Evolutionary conservation across 37 sponge, comb jelly and placozoan genomes (phyloP).

Genomic region (Spongilla lacustris): DNA sequence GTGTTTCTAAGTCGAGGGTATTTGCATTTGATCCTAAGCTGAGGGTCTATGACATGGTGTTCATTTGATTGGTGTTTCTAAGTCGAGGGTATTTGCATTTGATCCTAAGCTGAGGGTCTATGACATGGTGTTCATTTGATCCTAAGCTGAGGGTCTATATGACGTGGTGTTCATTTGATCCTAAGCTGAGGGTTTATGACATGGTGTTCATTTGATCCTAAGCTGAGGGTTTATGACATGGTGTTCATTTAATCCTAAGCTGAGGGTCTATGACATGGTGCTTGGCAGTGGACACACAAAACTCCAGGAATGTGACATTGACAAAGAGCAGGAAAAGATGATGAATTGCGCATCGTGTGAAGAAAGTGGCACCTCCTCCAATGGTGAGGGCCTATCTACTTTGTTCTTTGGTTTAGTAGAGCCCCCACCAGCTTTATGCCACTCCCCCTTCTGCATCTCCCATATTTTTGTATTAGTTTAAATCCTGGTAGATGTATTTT

Average conservation of each 20-base stretch:
- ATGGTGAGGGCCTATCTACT: background rate
- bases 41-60: background rate
- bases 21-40: background rate
- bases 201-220: background rate
- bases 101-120: background rate
- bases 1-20: no score
- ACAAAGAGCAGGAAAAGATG: constrained; percentile 29
- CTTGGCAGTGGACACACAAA: constrained; percentile 24
- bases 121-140: background rate
- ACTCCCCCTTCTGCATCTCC: background rate
- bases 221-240: constrained; percentile 48
- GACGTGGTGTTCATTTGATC: no score
- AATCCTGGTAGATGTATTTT: no score
- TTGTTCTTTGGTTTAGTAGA: background rate
- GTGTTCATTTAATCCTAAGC: constrained; percentile 10
- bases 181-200: background rate
- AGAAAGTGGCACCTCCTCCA: background rate
- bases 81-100: background rate
- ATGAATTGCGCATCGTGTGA: background rate
- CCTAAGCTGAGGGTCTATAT: background rate
- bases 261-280: constrained; percentile 48
- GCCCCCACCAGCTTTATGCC: background rate
- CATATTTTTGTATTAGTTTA: no score
- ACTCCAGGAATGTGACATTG: constrained; percentile 54
- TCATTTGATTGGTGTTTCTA: background rate